Conservation (phyloP, 2,888 invertebrate genomes). For the Agapostemon virescens region DNA sequence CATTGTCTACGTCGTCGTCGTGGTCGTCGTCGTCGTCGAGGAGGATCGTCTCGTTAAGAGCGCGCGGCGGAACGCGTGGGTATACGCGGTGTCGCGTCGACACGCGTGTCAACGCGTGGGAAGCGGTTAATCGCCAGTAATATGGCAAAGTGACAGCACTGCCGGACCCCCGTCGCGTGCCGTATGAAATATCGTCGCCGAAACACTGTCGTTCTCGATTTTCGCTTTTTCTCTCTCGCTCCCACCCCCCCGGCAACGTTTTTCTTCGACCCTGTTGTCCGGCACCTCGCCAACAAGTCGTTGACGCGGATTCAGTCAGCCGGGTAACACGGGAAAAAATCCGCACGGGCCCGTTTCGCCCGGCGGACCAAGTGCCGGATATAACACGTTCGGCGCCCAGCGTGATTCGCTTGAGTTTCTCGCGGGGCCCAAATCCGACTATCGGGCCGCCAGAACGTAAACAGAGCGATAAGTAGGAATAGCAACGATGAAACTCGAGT, state of each 20-base stretch:
- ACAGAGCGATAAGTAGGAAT: too few relatives aligned
- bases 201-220: conserved; percentile 25
- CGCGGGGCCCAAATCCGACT: too few relatives aligned
- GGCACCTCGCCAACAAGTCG: conserved; percentile 56
- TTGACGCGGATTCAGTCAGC: conserved; percentile 37
- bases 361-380: conserved; percentile 41
- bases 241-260: not conserved
- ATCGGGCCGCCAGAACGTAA: too few relatives aligned
- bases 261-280: conserved; percentile 28
- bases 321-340: conserved; percentile 38
- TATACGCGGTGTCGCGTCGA: conserved; percentile 18
- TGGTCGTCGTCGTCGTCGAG: not conserved
- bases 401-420: too few relatives aligned
- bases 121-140: conserved; percentile 53
- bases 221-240: not conserved
- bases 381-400: too few relatives aligned
- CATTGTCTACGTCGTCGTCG: not conserved
- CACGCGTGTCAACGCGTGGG: conserved; percentile 49
- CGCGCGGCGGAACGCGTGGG: conserved; percentile 16
- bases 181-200: conserved; percentile 27
- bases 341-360: conserved; percentile 16
- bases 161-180: conserved; percentile 19
- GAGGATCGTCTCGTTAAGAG: not conserved
- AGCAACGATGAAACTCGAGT: too few relatives aligned
- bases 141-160: conserved; percentile 48